These are phyloP conservation scores for Orchesellides sinensis DNA, from an alignment of 2,888 invertebrate species.

Conservation along the genomic window DNA sequence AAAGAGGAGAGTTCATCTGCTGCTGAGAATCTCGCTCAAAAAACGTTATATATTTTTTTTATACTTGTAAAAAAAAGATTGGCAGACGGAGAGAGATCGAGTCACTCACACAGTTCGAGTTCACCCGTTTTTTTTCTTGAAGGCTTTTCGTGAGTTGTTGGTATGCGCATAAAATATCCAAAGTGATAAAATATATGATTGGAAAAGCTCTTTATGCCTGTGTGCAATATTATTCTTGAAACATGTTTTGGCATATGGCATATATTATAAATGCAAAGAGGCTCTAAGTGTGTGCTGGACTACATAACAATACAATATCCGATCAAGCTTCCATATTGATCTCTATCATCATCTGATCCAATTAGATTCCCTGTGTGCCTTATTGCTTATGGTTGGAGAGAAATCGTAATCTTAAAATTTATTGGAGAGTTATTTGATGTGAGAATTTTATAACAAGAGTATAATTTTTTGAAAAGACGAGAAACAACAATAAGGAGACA, in stretches of 20 bases:
- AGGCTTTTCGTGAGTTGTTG: neutral
- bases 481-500: neutral
- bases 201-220: no score
- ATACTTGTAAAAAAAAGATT: neutral
- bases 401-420: conserved; percentile 21
- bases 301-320: no score
- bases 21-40: neutral
- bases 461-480: neutral
- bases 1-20: neutral
- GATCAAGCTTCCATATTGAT: no score
- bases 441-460: conserved; percentile 13
- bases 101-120: no score
- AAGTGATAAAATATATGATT: neutral
- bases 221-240: no score
- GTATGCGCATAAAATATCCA: neutral
- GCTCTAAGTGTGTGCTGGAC: no score
- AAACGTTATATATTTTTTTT: neutral
- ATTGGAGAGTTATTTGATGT: conserved; percentile 18
- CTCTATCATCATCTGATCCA: conserved; percentile 12
- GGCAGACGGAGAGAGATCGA: neutral
- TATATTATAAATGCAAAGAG: no score
- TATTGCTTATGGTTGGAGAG: neutral
- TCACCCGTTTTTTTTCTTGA: no score
- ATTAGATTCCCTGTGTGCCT: neutral
- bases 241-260: no score